These are phyloP conservation scores for Lochmaea crataegi DNA, from an alignment of 2,888 invertebrate genomes.

Conservation along the genomic window DNA sequence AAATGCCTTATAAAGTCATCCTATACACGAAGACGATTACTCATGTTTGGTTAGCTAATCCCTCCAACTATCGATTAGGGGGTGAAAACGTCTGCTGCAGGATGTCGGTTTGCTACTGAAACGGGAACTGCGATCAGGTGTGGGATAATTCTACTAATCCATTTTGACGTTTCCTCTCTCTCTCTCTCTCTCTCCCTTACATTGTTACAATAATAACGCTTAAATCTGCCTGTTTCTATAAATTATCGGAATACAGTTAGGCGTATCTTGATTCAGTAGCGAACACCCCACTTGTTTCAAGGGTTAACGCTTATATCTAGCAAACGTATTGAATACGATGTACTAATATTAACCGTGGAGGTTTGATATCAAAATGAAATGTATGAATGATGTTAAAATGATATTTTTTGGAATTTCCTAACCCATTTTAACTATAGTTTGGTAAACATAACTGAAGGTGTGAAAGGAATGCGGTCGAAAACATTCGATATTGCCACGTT, in stretches of 20 bases:
- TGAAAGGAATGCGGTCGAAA: too few relatives aligned
- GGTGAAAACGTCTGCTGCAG: conserved; percentile 21
- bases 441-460: too few relatives aligned
- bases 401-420: too few relatives aligned
- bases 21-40: neutral
- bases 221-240: conserved; percentile 20
- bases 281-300: neutral
- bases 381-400: too few relatives aligned
- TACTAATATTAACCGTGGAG: neutral
- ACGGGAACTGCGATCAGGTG: conserved; percentile 33
- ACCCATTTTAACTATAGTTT: too few relatives aligned
- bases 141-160: conserved; percentile 38
- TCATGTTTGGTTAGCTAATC: conserved; percentile 9
- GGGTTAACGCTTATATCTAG: neutral
- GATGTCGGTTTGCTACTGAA: conserved; percentile 23
- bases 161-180: conserved; percentile 26
- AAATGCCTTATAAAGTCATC: neutral
- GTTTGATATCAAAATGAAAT: neutral
- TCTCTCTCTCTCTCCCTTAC: neutral
- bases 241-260: conserved; percentile 20
- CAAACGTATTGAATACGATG: neutral
- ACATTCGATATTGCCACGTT: too few relatives aligned
- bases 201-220: conserved; percentile 23
- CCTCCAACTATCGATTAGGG: neutral
- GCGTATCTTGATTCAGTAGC: neutral